Percentiles rank a stretch among this genome's conserved stretches.
phyloP scores from a whole-genome alignment of 2,797 vertebrate genomes.

The Sebastes minor region DNA sequence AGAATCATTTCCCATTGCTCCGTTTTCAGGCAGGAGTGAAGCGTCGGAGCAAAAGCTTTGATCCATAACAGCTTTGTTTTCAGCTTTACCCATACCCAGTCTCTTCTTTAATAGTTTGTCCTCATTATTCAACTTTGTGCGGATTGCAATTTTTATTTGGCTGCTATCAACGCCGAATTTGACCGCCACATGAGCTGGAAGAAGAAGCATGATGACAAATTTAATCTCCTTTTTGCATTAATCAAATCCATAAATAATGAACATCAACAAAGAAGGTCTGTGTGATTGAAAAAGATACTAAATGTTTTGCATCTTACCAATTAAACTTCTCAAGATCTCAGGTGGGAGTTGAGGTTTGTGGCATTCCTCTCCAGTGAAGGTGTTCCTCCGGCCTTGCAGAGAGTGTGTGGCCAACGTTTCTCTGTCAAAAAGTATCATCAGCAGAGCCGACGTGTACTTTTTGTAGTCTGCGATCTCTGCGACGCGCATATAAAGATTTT shows the following conservation, averaged over 20 bases:
- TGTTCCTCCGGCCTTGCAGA: slow-evolving; percentile 77
- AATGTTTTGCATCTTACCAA: slow-evolving; percentile 56
- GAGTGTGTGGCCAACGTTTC: slow-evolving; percentile 81
- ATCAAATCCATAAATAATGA: neutral
- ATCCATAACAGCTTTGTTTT: slow-evolving; percentile 52
- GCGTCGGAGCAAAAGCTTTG: slow-evolving; percentile 51
- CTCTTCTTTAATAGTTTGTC: slow-evolving; percentile 83
- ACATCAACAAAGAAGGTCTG: neutral
- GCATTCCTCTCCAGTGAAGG: slow-evolving; percentile 70
- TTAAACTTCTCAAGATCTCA: slow-evolving; percentile 74
- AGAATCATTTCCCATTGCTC: slow-evolving; percentile 33
- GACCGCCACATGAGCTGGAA: slow-evolving; percentile 71
- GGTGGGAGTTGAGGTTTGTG: slow-evolving; percentile 81
- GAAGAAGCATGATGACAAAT: neutral
- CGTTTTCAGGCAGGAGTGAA: slow-evolving; percentile 51
- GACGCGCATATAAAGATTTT: slow-evolving; percentile 76
- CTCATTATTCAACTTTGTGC: slow-evolving; percentile 81
- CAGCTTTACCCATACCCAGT: slow-evolving; percentile 67
- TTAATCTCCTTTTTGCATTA: neutral
- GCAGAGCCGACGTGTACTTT: slow-evolving; percentile 79
- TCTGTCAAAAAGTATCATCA: slow-evolving; percentile 81
- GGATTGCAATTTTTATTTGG: slow-evolving; percentile 78
- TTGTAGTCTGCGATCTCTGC: slow-evolving; percentile 79
- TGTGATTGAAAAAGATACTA: neutral
- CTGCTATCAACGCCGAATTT: slow-evolving; percentile 76